Percentiles rank a stretch among this genome's conserved stretches.
phyloP scores from a whole-genome alignment of 37 sponge, comb jelly and placozoan genomes.

The Agelas oroides region DNA sequence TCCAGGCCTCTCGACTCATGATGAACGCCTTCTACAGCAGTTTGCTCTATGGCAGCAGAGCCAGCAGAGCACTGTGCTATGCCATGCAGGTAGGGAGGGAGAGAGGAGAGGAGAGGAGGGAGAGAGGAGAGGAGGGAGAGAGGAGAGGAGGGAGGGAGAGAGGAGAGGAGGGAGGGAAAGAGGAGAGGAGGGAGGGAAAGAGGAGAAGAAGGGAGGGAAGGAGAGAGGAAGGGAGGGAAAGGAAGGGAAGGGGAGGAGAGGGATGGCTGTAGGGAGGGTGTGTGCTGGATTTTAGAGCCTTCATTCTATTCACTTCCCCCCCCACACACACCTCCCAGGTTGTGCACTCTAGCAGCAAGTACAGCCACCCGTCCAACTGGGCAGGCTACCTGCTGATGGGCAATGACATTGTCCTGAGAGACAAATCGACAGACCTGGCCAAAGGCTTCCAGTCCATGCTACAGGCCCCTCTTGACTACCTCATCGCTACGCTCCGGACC shows the following conservation, averaged over 20 bases:
- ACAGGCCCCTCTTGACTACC: conserved; percentile 75
- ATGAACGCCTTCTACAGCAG: conserved; percentile 93
- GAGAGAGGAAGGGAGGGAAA: too few species aligned
- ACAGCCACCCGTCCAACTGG: conserved; percentile 91
- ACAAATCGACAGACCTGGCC: conserved; percentile 60
- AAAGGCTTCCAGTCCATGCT: conserved; percentile 59
- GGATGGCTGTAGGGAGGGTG: too few species aligned
- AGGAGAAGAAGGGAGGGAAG: too few species aligned
- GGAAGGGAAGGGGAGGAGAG: too few species aligned
- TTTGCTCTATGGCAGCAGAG: conserved; percentile 75
- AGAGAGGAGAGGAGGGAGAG: too few species aligned
- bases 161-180: too few species aligned
- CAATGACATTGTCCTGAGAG: conserved; percentile 79
- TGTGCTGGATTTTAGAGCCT: too few species aligned
- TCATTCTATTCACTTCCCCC: too few species aligned
- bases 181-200: too few species aligned
- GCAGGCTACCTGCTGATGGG: conserved; percentile 90
- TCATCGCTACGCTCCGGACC: conserved; percentile 57
- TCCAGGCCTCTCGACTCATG: conserved; percentile 81
- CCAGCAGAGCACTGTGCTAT: conserved; percentile 81
- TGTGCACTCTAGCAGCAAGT: conserved; percentile 66
- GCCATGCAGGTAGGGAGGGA: conserved; percentile 80
- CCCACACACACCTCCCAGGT: conserved; percentile 38
- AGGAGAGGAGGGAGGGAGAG: too few species aligned
- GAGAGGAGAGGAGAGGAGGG: background rate